A percentile compares a stretch with the other conserved stretches of the same genome.
Evolutionary conservation across 2,888 invertebrate genomes (phyloP).

Genomic region (Tigriopus californicus): DNA sequence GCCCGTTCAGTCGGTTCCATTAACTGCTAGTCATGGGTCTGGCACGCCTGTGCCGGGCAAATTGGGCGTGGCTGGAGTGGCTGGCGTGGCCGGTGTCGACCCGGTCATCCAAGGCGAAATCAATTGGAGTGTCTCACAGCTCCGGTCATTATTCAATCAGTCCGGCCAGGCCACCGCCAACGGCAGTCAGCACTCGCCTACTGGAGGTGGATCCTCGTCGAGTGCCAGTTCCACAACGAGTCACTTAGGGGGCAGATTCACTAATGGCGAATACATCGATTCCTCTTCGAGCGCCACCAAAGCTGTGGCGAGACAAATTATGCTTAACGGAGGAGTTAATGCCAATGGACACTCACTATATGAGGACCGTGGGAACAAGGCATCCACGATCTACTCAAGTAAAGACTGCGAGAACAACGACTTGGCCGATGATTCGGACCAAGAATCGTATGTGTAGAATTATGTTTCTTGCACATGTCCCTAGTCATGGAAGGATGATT

Average conservation of each 20-base stretch:
- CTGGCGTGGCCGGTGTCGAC: constrained; percentile 16
- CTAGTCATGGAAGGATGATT: too few species aligned
- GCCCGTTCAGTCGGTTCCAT: not conserved
- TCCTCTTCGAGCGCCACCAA: too few species aligned
- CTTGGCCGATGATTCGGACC: not conserved
- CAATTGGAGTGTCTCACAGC: constrained; percentile 26
- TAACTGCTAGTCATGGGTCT: not conserved
- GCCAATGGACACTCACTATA: too few species aligned
- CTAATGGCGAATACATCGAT: too few species aligned
- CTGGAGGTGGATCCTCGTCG: not conserved
- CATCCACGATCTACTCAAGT: too few species aligned
- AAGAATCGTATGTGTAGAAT: constrained; percentile 6
- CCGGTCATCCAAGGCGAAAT: constrained; percentile 22
- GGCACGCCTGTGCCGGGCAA: not conserved
- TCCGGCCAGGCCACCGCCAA: not conserved
- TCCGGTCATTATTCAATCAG: constrained; percentile 23
- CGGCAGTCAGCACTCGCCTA: not conserved
- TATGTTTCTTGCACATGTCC: too few species aligned
- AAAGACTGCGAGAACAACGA: not conserved
- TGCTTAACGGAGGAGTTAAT: too few species aligned
- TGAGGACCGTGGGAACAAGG: too few species aligned
- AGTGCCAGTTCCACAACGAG: not conserved
- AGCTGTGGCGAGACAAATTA: too few species aligned
- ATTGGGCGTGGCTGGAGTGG: constrained; percentile 2
- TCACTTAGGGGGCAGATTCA: too few species aligned